These are phyloP conservation scores for Streptopelia turtur DNA, from an alignment of 2,797 vertebrate species.

Conservation along the genomic window DNA sequence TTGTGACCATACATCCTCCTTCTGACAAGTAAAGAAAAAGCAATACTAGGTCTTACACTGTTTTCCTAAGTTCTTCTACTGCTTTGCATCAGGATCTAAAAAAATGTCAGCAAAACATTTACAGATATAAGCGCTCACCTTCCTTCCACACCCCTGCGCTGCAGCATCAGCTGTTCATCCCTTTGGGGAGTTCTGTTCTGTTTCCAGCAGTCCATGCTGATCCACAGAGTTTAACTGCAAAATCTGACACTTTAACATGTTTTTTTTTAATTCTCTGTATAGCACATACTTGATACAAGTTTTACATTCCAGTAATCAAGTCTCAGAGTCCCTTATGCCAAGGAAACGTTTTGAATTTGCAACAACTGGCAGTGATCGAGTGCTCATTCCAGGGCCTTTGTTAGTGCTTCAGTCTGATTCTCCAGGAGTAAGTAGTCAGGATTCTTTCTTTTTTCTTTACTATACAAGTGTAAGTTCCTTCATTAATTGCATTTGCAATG, in stretches of 20 bases:
- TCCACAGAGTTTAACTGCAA: not conserved
- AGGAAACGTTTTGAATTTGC: not conserved
- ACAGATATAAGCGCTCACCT: not conserved
- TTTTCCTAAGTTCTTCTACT: not conserved
- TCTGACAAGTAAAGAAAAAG: not conserved
- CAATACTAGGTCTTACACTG: accelerated
- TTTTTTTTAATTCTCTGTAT: constrained; percentile 1
- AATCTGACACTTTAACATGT: not conserved
- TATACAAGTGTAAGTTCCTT: constrained; percentile 94
- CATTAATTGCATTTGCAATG: constrained; percentile 96
- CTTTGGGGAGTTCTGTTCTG: not conserved
- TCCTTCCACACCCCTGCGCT: not conserved
- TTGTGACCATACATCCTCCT: not conserved
- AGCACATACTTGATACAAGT: not conserved
- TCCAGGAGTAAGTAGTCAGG: constrained; percentile 95
- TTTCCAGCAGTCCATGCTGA: not conserved
- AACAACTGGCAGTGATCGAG: not conserved
- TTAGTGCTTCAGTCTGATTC: constrained; percentile 84
- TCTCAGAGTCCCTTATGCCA: not conserved
- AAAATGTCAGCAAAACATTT: not conserved
- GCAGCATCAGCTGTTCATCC: not conserved
- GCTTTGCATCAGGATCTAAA: not conserved
- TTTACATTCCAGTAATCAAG: not conserved
- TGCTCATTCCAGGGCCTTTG: not conserved
- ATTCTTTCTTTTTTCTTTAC: constrained; percentile 90